Evolutionary conservation across 2,797 vertebrate genomes (phyloP).

Genomic region (Alca torda): DNA sequence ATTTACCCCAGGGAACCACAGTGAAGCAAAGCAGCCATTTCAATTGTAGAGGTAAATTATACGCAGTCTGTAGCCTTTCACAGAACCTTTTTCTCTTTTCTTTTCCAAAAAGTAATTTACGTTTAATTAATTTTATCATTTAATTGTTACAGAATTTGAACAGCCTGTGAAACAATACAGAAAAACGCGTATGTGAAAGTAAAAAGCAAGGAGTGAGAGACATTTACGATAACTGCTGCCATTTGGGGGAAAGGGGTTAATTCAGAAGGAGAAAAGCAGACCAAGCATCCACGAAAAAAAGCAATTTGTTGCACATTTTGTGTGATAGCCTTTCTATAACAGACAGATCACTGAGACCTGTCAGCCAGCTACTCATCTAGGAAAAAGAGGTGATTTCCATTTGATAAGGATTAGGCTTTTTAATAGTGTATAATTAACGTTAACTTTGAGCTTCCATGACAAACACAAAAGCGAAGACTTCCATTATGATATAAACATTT

Average conservation of each 20-base stretch:
- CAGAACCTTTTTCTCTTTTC: background rate
- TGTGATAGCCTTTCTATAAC: background rate
- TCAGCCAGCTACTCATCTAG: background rate
- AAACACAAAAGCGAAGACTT: constrained; percentile 31
- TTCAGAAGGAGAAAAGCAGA: constrained; percentile 6
- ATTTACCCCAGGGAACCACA: constrained; percentile 23
- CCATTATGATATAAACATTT: constrained; percentile 31
- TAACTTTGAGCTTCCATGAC: constrained; percentile 22
- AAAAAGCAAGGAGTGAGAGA: background rate
- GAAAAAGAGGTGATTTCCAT: constrained; percentile 27
- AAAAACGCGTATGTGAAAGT: background rate
- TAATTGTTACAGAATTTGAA: constrained; percentile 50
- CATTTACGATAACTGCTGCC: background rate
- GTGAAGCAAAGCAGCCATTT: constrained; percentile 8
- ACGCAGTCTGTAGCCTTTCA: background rate
- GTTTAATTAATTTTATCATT: constrained; percentile 68
- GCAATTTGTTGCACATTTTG: background rate
- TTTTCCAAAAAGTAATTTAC: constrained; percentile 41
- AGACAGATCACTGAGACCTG: background rate
- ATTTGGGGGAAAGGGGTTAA: background rate
- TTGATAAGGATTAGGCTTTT: constrained; percentile 33
- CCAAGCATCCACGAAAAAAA: background rate
- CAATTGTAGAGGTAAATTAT: constrained; percentile 13
- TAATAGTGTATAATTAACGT: constrained; percentile 13
- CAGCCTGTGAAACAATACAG: background rate